Conservation (phyloP, 1,140 invertebrate species). For the Amyelois transitella region DNA sequence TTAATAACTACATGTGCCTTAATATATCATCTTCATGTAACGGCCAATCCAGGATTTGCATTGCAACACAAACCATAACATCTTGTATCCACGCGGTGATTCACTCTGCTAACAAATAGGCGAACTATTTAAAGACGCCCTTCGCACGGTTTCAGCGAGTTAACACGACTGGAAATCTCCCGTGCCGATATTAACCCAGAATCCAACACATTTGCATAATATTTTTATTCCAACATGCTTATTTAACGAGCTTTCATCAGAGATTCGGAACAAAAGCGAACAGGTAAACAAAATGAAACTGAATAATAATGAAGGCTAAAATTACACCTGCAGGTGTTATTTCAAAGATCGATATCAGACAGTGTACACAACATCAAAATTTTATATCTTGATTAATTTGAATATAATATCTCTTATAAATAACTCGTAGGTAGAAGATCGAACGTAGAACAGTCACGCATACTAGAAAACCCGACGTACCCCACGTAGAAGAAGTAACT, state of each 20-base stretch:
- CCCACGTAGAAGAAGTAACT: too few species aligned
- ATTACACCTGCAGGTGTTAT: too few species aligned
- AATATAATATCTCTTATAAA: too few species aligned
- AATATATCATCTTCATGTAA: neutral
- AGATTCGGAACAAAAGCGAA: too few species aligned
- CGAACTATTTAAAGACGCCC: constrained; percentile 63
- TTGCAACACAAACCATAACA: constrained; percentile 13
- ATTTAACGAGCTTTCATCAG: constrained; percentile 16
- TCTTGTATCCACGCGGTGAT: constrained; percentile 36
- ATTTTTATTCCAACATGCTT: constrained; percentile 16
- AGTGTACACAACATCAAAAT: too few species aligned
- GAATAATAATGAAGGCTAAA: too few species aligned
- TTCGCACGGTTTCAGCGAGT: constrained; percentile 53
- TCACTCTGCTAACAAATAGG: constrained; percentile 52
- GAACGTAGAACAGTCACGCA: too few species aligned
- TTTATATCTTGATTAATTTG: too few species aligned
- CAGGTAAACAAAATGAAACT: too few species aligned
- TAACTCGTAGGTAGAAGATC: too few species aligned
- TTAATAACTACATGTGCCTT: neutral
- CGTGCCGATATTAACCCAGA: constrained; percentile 36
- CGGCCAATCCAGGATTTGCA: neutral
- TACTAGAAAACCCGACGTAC: too few species aligned
- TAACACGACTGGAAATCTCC: constrained; percentile 53
- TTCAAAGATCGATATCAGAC: too few species aligned
- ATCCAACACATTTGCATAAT: constrained; percentile 28